Conservation (phyloP, 2,888 invertebrate species). For the Tigriopus californicus region DNA sequence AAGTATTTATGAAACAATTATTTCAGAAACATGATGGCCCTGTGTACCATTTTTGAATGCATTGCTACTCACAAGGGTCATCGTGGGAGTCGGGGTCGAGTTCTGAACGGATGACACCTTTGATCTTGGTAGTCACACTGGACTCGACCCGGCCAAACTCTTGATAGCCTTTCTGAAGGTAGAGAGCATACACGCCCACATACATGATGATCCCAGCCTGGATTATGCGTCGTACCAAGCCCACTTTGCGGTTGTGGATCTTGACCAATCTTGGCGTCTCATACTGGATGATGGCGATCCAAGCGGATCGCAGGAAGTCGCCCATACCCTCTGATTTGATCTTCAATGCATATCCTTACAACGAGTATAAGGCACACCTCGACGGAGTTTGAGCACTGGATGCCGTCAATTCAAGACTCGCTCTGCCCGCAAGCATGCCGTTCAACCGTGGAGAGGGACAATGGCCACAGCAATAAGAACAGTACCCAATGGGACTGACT, state of each 20-base stretch:
- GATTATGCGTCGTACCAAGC: not conserved
- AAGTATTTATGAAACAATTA: not conserved
- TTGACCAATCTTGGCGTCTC: not conserved
- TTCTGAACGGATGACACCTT: constrained; percentile 25
- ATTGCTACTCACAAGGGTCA: constrained; percentile 17
- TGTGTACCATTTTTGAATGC: not conserved
- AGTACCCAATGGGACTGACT: too few relatives aligned
- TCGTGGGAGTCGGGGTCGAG: constrained; percentile 17
- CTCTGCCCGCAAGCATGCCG: too few relatives aligned
- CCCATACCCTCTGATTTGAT: not conserved
- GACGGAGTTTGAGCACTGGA: too few relatives aligned
- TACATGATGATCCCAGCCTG: not conserved
- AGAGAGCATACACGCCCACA: not conserved
- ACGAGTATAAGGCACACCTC: too few relatives aligned
- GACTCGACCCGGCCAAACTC: constrained; percentile 26
- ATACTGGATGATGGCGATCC: not conserved
- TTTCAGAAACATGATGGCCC: not conserved
- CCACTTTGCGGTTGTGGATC: not conserved
- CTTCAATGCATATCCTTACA: too few relatives aligned
- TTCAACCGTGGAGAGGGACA: too few relatives aligned
- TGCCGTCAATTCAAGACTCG: too few relatives aligned
- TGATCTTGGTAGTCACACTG: constrained; percentile 30
- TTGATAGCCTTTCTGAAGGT: constrained; percentile 26
- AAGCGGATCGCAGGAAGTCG: not conserved
- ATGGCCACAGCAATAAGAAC: too few relatives aligned